Evolutionary conservation across 2,888 invertebrate genomes (phyloP).

Genomic region (Polyommatus iphigenia): DNA sequence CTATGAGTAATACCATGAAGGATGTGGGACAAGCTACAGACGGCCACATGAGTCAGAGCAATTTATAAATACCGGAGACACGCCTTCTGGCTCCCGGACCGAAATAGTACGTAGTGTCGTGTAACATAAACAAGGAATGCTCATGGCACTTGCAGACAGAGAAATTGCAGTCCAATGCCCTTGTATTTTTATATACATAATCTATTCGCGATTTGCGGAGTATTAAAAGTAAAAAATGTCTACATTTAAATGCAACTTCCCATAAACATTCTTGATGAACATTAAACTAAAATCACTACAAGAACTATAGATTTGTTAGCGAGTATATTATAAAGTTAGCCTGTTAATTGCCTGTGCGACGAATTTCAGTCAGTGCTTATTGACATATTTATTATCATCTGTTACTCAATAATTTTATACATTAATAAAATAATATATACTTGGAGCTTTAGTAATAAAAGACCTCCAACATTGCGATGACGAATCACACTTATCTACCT

Average conservation of each 20-base stretch:
- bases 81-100: constrained; percentile 73
- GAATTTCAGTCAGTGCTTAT: not conserved
- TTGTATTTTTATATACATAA: not conserved
- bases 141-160: constrained; percentile 33
- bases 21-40: constrained; percentile 78
- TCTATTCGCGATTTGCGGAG: not conserved
- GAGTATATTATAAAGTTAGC: too few relatives aligned
- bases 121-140: constrained; percentile 66
- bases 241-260: too few relatives aligned
- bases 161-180: not conserved
- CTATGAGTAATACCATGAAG: constrained; percentile 74
- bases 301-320: too few relatives aligned
- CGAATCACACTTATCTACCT: not conserved
- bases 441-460: not conserved
- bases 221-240: not conserved
- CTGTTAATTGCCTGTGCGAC: too few relatives aligned
- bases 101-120: constrained; percentile 74
- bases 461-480: constrained; percentile 2
- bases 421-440: not conserved
- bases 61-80: constrained; percentile 76
- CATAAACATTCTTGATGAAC: not conserved
- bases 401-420: not conserved
- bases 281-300: not conserved
- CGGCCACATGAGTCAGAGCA: constrained; percentile 70
- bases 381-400: not conserved